Evolutionary conservation across 37 sponge, comb jelly and placozoan species (phyloP), one percentile per base, ranked within the genome.

Genomic region (Hexactinellida sp.): DNA sequence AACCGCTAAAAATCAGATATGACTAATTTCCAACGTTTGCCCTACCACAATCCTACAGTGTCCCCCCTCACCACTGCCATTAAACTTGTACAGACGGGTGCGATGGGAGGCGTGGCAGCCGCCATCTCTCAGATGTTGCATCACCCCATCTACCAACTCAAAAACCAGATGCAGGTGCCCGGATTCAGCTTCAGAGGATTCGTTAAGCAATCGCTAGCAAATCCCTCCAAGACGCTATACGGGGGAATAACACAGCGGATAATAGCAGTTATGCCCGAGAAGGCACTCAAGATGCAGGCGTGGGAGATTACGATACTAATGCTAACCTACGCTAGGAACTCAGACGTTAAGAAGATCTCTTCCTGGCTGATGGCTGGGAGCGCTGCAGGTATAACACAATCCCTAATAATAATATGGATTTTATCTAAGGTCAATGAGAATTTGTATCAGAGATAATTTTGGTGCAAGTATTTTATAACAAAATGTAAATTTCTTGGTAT

Each of bases 221-320:
- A 41, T 13, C 47, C 47, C 10, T 5, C 47, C 13, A 41, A 41
- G 47, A 41, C 47, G 10, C 47, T 41, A 35, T 36, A 24, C 39
- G 41, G 55, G 91, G 95, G 95, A 39, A 38, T 95, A 32, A 85
- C 89, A 0, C 38, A 90, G 7, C 86, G 95, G 0, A 90, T 90
- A 0, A 39, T 95, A 52, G 93, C 91, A 32, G 90, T 95, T 0
- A 92, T 92, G 92, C 95, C 95, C 0, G 95, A 95, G 90, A 95
- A 95, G 36, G 92, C 90, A 7, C 82, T 95, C 38, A 95, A 95
- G 85, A 91, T 95, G 93, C 90, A 89, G 37, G 93, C 89, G 1
- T 91, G 87, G 90, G 39, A 88, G 38, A 85, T 91, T 28, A 87
- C 88, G 1, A 32, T 38, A 16, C 84, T 28, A 32, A 36, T 37